Conservation (phyloP, 2,113 vertebrate genomes). For the Beaufortia kweichowensis region DNA sequence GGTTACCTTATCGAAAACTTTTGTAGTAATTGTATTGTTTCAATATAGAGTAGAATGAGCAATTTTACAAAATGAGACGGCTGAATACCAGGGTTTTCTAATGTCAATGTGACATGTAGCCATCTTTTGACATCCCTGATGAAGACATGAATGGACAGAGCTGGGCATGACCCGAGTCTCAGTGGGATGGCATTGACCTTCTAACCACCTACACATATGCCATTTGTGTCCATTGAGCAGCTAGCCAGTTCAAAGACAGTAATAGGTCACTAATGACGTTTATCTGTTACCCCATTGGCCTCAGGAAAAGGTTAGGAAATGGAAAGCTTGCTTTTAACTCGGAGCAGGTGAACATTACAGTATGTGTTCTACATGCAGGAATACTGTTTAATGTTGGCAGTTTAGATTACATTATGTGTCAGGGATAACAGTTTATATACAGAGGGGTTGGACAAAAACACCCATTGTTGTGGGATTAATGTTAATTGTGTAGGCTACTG, state of each 20-base stretch:
- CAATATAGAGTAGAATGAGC: no score
- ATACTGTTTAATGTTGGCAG: neutral
- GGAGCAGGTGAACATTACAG: neutral
- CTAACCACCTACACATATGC: neutral
- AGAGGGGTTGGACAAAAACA: no score
- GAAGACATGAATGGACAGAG: neutral
- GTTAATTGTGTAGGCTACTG: no score
- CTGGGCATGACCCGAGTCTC: neutral
- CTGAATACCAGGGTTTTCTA: no score
- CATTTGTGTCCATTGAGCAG: neutral
- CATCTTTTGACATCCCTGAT: neutral
- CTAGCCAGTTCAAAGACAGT: slow-evolving; percentile 29
- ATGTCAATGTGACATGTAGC: neutral
- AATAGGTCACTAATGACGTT: slow-evolving; percentile 11
- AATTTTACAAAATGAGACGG: no score
- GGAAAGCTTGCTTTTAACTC: slow-evolving; percentile 12
- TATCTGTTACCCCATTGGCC: slow-evolving; percentile 1
- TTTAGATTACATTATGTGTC: neutral
- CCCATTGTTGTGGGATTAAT: no score
- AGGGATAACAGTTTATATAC: no score
- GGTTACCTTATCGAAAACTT: no score
- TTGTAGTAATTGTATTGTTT: no score
- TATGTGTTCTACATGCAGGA: neutral
- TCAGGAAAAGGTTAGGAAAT: slow-evolving; percentile 3
- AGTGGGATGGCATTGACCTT: slow-evolving; percentile 1